Conservation (phyloP, 2,888 invertebrate species). For the Apotomis turbidana region DNA sequence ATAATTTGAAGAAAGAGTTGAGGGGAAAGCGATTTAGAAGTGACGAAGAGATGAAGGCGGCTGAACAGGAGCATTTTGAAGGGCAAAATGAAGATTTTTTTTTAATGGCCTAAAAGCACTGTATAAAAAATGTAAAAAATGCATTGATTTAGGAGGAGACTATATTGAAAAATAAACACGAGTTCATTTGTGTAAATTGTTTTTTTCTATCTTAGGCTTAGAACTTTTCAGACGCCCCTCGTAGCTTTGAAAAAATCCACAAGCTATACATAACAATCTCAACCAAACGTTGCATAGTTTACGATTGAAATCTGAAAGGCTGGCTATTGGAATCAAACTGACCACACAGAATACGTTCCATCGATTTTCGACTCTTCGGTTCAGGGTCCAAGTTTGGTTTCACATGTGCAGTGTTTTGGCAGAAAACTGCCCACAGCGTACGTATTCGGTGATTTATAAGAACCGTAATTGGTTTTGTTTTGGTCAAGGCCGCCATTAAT, state of each 20-base stretch:
- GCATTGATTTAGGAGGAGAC: no score
- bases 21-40: no score
- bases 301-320: slow-evolving; percentile 25
- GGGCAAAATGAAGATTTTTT: no score
- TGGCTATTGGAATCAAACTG: slow-evolving; percentile 12
- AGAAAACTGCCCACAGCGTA: slow-evolving; percentile 47
- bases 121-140: no score
- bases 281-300: background rate
- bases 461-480: slow-evolving; percentile 76
- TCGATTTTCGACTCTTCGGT: slow-evolving; percentile 21
- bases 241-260: slow-evolving; percentile 13
- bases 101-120: no score
- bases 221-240: no score
- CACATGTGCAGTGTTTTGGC: background rate
- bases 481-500: slow-evolving; percentile 71
- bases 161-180: no score
- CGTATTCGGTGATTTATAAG: slow-evolving; percentile 70
- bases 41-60: no score
- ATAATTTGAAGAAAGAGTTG: no score
- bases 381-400: slow-evolving; percentile 9
- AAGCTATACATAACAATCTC: slow-evolving; percentile 5
- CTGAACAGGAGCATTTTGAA: no score
- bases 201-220: no score
- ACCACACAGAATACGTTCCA: slow-evolving; percentile 14
- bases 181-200: no score